These are phyloP conservation scores for Eulithis prunata DNA, from an alignment of 2,888 invertebrate genomes.

Conservation along the genomic window DNA sequence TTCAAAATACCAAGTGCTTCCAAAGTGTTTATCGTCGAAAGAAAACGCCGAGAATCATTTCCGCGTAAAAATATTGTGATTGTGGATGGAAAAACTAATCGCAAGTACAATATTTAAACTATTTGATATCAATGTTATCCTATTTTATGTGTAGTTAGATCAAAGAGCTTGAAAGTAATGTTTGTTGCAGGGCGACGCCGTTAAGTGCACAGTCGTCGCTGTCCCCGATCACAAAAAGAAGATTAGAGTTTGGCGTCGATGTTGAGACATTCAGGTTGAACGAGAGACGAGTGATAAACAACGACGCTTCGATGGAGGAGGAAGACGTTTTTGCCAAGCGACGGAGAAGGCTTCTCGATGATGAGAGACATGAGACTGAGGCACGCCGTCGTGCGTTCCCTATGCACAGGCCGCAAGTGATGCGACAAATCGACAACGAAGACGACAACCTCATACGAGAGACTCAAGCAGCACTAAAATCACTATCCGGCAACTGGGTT, in stretches of 20 bases:
- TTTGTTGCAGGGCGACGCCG: constrained; percentile 81
- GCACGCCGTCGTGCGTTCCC: constrained; percentile 59
- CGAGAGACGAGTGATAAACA: constrained; percentile 67
- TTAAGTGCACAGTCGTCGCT: constrained; percentile 84
- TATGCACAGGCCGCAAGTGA: constrained; percentile 68
- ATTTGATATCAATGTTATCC: constrained; percentile 48
- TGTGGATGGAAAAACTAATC: constrained; percentile 84
- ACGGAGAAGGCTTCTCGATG: constrained; percentile 76
- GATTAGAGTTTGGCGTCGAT: constrained; percentile 86
- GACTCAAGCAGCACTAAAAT: constrained; percentile 94
- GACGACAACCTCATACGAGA: constrained; percentile 94
- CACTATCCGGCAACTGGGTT: constrained; percentile 94
- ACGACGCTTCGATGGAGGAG: constrained; percentile 77
- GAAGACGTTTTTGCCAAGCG: constrained; percentile 71
- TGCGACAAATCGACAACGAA: constrained; percentile 82
- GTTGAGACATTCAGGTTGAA: constrained; percentile 74
- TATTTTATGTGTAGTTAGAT: constrained; percentile 37
- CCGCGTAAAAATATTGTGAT: constrained; percentile 84
- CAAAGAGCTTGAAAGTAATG: constrained; percentile 49
- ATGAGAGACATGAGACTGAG: constrained; percentile 68
- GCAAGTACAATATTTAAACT: constrained; percentile 75
- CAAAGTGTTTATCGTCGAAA: constrained; percentile 77
- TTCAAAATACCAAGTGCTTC: constrained; percentile 68
- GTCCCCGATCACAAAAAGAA: constrained; percentile 88
- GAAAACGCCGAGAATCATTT: constrained; percentile 84